Conservation (phyloP, 2,797 vertebrate species). For the Strix occidentalis region DNA sequence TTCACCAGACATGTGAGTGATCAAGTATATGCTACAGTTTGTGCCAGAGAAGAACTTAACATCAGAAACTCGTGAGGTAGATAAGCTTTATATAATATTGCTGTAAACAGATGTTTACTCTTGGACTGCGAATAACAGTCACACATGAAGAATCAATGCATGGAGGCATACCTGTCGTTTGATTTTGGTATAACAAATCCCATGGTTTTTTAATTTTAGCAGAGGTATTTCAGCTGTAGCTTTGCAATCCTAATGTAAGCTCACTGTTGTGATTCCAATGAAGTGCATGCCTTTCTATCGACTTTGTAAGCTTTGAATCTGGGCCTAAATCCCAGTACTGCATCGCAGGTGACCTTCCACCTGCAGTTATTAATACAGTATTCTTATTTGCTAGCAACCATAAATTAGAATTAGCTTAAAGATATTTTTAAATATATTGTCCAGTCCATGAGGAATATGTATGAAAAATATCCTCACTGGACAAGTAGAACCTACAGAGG, state of each 20-base stretch:
- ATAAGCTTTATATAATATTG: neutral
- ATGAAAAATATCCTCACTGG: constrained; percentile 4
- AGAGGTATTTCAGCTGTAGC: neutral
- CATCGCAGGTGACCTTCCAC: neutral
- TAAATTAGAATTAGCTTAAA: constrained; percentile 32
- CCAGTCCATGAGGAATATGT: neutral
- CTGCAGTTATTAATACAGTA: neutral
- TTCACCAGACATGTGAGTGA: neutral
- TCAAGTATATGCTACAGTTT: neutral
- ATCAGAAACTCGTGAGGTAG: neutral
- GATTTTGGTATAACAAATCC: neutral
- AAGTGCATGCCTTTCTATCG: neutral
- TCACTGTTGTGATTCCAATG: neutral
- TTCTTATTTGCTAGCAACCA: neutral
- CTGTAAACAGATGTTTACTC: neutral
- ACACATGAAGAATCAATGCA: neutral
- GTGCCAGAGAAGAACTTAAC: neutral
- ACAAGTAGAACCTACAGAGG: constrained; percentile 9
- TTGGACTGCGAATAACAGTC: neutral
- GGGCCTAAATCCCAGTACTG: neutral
- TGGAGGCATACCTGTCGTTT: neutral
- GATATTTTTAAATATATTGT: neutral
- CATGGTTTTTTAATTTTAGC: neutral
- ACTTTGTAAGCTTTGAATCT: neutral
- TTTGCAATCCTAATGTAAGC: neutral